Conservation (phyloP, 2,113 vertebrate species). For the Bucco capensis region DNA sequence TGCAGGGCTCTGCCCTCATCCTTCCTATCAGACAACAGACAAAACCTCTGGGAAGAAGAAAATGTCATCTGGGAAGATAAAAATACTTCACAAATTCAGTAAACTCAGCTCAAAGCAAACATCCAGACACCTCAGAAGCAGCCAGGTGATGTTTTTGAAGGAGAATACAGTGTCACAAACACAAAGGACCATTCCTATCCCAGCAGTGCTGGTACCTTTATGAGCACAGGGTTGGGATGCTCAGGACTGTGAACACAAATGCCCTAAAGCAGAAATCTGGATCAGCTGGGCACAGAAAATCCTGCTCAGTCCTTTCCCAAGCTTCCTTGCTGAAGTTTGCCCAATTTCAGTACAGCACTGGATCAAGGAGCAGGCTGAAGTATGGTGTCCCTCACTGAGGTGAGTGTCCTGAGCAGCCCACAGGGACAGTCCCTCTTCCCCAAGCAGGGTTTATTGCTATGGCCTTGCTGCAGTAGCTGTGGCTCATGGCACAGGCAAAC, state of each 20-base stretch:
- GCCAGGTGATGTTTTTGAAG: not conserved
- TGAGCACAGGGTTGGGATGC: not conserved
- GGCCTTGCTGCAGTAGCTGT: fast-evolving
- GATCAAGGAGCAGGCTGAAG: not conserved
- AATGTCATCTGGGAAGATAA: not conserved
- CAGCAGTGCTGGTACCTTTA: not conserved
- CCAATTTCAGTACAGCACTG: not conserved
- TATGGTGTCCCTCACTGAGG: not conserved
- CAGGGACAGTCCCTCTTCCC: not conserved
- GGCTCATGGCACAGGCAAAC: not conserved
- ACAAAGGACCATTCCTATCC: not conserved
- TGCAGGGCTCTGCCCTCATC: not conserved
- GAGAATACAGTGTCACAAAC: not conserved
- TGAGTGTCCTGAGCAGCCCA: fast-evolving
- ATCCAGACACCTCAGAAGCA: not conserved
- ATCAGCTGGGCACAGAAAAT: not conserved
- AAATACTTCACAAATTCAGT: not conserved
- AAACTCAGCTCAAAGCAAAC: not conserved
- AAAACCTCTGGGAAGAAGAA: not conserved
- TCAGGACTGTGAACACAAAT: not conserved
- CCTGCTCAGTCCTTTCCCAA: not conserved
- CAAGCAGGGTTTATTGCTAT: fast-evolving
- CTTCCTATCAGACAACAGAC: too few species aligned
- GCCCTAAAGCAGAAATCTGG: not conserved
- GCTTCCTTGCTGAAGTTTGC: not conserved